These are phyloP conservation scores for Papilio dardanus DNA, from an alignment of 1,140 invertebrate genomes.

Conservation along the genomic window DNA sequence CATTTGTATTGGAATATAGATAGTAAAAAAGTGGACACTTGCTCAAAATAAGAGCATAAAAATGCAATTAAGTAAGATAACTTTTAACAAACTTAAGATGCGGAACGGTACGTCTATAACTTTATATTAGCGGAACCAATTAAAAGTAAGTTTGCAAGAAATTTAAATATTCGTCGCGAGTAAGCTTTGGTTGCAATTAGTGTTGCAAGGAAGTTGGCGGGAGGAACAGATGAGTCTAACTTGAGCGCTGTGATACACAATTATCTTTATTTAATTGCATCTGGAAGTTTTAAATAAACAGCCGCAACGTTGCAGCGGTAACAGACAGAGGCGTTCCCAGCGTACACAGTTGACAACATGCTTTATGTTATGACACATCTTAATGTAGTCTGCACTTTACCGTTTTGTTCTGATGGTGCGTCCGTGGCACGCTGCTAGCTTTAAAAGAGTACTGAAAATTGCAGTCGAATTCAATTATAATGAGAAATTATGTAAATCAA, in stretches of 20 bases:
- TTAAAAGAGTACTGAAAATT: too few species aligned
- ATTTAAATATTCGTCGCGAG: conserved; percentile 18
- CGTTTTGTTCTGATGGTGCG: too few species aligned
- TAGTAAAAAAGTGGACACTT: too few species aligned
- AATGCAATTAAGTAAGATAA: not conserved
- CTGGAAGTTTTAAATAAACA: not conserved
- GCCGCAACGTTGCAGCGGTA: not conserved
- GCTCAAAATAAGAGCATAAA: too few species aligned
- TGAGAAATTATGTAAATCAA: too few species aligned
- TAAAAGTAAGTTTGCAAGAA: conserved; percentile 5
- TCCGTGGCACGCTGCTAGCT: too few species aligned
- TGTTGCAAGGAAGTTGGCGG: not conserved
- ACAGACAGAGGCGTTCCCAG: not conserved
- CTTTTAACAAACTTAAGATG: not conserved
- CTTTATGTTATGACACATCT: not conserved
- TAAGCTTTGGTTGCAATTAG: conserved; percentile 22
- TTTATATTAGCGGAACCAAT: not conserved
- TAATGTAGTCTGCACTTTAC: too few species aligned
- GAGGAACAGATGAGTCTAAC: conserved; percentile 10
- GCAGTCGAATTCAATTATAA: too few species aligned
- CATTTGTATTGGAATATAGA: not conserved
- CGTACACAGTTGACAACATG: not conserved
- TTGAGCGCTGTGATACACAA: conserved; percentile 1
- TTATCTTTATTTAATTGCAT: conserved; percentile 19
- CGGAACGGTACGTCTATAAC: not conserved